Conservation (phyloP, 2,797 vertebrate genomes). For the Kryptopterus vitreolus region DNA sequence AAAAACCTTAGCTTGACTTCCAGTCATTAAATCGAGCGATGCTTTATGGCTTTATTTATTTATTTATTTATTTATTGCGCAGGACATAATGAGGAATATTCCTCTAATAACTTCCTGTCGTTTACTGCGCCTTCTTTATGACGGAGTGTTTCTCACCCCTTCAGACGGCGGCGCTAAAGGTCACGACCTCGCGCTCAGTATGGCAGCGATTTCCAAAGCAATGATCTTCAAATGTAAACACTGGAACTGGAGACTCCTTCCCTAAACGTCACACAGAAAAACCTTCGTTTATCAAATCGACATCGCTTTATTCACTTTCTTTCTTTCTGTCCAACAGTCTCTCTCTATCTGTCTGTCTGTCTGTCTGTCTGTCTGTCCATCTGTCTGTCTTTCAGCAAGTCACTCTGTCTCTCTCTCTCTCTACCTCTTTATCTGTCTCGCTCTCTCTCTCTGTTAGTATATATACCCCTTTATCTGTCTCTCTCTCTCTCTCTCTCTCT, state of each 20-base stretch:
- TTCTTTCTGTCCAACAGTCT: background rate
- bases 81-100: slow-evolving; percentile 68
- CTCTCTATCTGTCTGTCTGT: background rate
- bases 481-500: too few species aligned
- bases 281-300: too few species aligned
- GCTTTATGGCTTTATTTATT: slow-evolving; percentile 57
- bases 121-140: slow-evolving; percentile 35
- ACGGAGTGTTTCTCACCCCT: background rate
- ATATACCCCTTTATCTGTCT: too few species aligned
- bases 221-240: background rate
- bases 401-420: too few species aligned
- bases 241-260: background rate
- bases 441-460: too few species aligned
- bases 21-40: slow-evolving; percentile 70
- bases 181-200: background rate
- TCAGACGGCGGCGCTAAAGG: background rate
- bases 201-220: background rate
- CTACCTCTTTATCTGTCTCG: too few species aligned
- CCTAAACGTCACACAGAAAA: background rate
- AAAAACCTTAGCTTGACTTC: slow-evolving; percentile 67
- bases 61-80: slow-evolving; percentile 49
- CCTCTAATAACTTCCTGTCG: slow-evolving; percentile 71
- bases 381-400: too few species aligned
- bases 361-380: background rate
- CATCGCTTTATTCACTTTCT: too few species aligned